Evolutionary conservation across 2,113 vertebrate species (phyloP).

Genomic region (Toxotes chatareus): DNA sequence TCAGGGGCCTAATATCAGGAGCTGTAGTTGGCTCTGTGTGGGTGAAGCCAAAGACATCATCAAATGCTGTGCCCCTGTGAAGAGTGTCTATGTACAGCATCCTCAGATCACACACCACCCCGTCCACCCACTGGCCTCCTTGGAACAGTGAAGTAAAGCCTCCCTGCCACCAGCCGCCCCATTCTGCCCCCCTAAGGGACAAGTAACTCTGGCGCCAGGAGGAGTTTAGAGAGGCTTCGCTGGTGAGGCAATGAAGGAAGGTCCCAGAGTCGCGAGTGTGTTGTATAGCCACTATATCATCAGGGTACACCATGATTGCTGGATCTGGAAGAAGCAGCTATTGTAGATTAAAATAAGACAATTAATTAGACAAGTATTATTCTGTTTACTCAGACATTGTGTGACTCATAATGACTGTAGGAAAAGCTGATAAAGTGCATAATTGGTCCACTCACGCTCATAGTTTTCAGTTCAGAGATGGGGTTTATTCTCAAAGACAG

Average conservation of each 20-base stretch:
- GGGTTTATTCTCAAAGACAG: slow-evolving; percentile 76
- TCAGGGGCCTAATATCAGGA: slow-evolving; percentile 3
- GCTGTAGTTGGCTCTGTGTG: slow-evolving; percentile 35
- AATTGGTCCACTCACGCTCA: slow-evolving; percentile 76
- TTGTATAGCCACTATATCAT: slow-evolving; percentile 85
- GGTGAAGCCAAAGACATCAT: slow-evolving; percentile 32
- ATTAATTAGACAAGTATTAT: not conserved
- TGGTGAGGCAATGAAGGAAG: slow-evolving; percentile 77
- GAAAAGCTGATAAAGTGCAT: not conserved
- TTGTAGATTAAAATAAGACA: not conserved
- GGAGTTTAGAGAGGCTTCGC: slow-evolving; percentile 54
- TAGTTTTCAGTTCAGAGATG: slow-evolving; percentile 58
- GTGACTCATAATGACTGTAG: not conserved
- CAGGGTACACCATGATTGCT: slow-evolving; percentile 81
- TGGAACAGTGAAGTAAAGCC: slow-evolving; percentile 56
- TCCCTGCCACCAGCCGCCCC: slow-evolving; percentile 84
- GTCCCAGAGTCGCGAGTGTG: slow-evolving; percentile 75
- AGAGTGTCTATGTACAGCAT: slow-evolving; percentile 77
- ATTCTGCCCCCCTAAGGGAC: slow-evolving; percentile 70
- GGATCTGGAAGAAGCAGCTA: slow-evolving; percentile 77
- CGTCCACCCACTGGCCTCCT: slow-evolving; percentile 80
- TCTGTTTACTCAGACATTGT: not conserved
- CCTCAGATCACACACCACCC: slow-evolving; percentile 82
- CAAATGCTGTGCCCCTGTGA: slow-evolving; percentile 52
- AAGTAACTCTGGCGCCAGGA: slow-evolving; percentile 86